Conservation (phyloP, 2,113 vertebrate species). For the Zingel zingel region DNA sequence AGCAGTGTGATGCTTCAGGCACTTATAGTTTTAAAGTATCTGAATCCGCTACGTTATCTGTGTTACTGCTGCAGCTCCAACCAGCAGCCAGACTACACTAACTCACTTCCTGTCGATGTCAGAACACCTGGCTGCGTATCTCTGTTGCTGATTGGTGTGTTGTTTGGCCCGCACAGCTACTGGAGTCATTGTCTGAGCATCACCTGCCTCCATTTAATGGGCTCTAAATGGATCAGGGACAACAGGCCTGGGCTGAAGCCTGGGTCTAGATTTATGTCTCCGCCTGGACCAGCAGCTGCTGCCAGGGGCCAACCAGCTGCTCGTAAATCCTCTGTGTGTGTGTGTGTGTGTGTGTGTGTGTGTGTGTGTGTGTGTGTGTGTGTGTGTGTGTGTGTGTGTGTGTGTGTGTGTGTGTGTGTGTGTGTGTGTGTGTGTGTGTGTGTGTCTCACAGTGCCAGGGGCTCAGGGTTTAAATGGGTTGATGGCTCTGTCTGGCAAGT, state of each 20-base stretch:
- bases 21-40: no score
- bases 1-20: no score
- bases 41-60: no score
- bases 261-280: constrained; percentile 57
- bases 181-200: no score
- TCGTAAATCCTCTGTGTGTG: constrained; percentile 32
- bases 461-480: constrained; percentile 3
- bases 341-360: constrained; percentile 23
- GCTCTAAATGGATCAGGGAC: constrained; percentile 50
- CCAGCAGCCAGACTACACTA: no score
- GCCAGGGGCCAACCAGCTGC: constrained; percentile 19
- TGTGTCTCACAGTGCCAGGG: constrained; percentile 1
- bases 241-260: constrained; percentile 45
- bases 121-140: no score
- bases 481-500: constrained; percentile 32
- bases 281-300: constrained; percentile 39
- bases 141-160: no score
- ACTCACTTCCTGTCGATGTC: no score
- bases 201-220: constrained; percentile 13
- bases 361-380: constrained; percentile 3
- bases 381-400: constrained; percentile 7
- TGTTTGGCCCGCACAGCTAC: no score
- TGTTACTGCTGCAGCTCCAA: no score
- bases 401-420: not conserved
- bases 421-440: constrained; percentile 13